These are phyloP conservation scores for Gryllus longicercus DNA, from an alignment of 2,888 invertebrate species.

Conservation along the genomic window DNA sequence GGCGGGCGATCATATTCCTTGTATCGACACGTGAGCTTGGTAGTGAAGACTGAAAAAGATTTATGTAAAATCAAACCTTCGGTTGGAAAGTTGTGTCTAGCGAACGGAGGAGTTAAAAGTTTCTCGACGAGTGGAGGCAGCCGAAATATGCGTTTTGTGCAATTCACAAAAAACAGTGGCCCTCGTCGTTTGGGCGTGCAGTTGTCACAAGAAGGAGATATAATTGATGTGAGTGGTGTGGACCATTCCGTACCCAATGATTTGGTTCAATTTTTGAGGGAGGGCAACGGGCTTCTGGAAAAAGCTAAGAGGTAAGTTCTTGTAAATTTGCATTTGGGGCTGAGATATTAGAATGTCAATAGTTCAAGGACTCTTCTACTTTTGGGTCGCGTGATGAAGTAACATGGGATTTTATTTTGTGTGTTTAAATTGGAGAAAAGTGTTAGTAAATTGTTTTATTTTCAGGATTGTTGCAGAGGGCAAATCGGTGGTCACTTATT, in stretches of 20 bases:
- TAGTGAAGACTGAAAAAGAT: neutral
- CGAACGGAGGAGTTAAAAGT: neutral
- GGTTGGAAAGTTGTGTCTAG: neutral
- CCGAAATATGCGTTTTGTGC: conserved; percentile 35
- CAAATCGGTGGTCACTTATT: conserved; percentile 53
- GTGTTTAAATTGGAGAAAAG: neutral
- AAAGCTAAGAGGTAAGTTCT: conserved; percentile 54
- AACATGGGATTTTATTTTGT: neutral
- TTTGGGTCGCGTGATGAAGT: neutral
- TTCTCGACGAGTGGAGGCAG: neutral
- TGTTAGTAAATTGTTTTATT: conserved; percentile 32
- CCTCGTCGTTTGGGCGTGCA: conserved; percentile 67
- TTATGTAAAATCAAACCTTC: neutral
- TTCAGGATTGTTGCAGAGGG: conserved; percentile 55
- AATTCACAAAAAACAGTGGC: conserved; percentile 40
- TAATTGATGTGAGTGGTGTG: conserved; percentile 60
- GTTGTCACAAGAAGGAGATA: conserved; percentile 60
- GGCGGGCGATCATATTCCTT: neutral
- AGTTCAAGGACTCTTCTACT: neutral
- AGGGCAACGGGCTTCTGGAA: conserved; percentile 50
- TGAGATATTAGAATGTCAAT: too few relatives aligned
- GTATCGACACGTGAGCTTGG: neutral
- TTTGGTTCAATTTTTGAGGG: conserved; percentile 54
- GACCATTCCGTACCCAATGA: conserved; percentile 56
- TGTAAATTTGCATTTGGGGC: neutral